Base-by-base conservation (phyloP, 2,797 vertebrate species). In the Remorina albescens region DNA sequence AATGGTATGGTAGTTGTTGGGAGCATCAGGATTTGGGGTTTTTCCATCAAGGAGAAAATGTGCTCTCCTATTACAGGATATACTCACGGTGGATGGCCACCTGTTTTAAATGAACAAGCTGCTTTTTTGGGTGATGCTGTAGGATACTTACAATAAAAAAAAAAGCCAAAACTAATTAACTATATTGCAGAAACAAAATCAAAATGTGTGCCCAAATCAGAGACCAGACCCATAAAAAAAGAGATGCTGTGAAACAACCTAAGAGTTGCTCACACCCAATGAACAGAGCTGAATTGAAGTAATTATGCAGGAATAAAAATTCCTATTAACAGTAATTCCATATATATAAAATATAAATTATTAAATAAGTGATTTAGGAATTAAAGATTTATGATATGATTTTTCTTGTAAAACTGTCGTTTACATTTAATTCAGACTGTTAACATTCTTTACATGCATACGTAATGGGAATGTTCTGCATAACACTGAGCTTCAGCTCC, bases 371-470 rank as follows among this genome's bases (percentile, higher is more conserved):
- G 6, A 19, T 44, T 10, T 8, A 34, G 41, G 21, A 67, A 62
- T 71, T 57, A 57, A 30, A 5, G 8, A 56, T 46, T 44, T 39
- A 13, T 32, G 11, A 15, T 18, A 2, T 57, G 7, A 25, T 2
- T 50, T 30, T 18, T 64, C 16, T 42, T 37, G 8, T 30, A 30
- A 30, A 30, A 3, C 30, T 30, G 6, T 39, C n/a, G n/a, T n/a
- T n/a, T n/a, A n/a, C n/a, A n/a, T n/a, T n/a, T n/a, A n/a, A n/a
- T n/a, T n/a, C n/a, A n/a, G n/a, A 44, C 16, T 19, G 18, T 71
- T 54, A 41, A 58, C 37, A 70, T 67, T 59, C n/a, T 47, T 18
- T 15, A 11, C 0, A 30, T 62, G 56, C 47, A 42, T 56, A 58
- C 37, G 65, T 44, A 36, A 55, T 57, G 12, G 44, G 34, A 13